Conservation (phyloP, 2,113 vertebrate genomes). For the Syngnathus floridae region DNA sequence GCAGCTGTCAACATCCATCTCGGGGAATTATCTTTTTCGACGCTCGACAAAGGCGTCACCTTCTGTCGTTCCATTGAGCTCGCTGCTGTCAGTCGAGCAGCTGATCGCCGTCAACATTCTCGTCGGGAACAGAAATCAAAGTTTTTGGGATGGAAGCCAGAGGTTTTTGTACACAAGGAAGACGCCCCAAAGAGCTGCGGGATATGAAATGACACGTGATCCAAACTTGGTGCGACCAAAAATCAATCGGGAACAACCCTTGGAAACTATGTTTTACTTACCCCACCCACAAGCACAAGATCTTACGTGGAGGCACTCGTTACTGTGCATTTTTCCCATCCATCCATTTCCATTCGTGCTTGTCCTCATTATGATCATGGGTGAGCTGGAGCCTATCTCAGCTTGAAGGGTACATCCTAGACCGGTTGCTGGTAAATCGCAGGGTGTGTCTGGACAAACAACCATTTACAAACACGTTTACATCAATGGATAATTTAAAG, state of each 20-base stretch:
- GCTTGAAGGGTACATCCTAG: too few relatives aligned
- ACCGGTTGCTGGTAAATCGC: too few relatives aligned
- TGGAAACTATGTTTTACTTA: background rate
- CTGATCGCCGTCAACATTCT: conserved; percentile 27
- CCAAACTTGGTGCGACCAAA: background rate
- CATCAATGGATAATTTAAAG: too few relatives aligned
- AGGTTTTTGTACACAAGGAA: background rate
- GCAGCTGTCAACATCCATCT: conserved; percentile 48
- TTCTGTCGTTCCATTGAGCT: conserved; percentile 36
- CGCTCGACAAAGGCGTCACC: conserved; percentile 31
- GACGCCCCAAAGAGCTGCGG: background rate
- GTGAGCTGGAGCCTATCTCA: too few relatives aligned
- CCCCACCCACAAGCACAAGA: background rate
- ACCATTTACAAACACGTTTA: too few relatives aligned
- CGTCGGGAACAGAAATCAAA: conserved; percentile 6
- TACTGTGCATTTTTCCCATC: background rate
- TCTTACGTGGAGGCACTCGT: background rate
- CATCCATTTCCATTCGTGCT: background rate
- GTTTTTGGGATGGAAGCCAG: background rate
- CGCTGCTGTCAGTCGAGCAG: conserved; percentile 30
- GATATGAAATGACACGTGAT: background rate
- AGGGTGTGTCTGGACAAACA: too few relatives aligned
- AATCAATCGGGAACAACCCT: background rate
- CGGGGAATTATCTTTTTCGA: conserved; percentile 26
- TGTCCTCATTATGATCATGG: background rate